Percentiles rank a stretch among this genome's conserved stretches.
These are phyloP conservation scores for Volucella inanis DNA, from an alignment of 2,888 invertebrate species.

Conservation along the genomic window DNA sequence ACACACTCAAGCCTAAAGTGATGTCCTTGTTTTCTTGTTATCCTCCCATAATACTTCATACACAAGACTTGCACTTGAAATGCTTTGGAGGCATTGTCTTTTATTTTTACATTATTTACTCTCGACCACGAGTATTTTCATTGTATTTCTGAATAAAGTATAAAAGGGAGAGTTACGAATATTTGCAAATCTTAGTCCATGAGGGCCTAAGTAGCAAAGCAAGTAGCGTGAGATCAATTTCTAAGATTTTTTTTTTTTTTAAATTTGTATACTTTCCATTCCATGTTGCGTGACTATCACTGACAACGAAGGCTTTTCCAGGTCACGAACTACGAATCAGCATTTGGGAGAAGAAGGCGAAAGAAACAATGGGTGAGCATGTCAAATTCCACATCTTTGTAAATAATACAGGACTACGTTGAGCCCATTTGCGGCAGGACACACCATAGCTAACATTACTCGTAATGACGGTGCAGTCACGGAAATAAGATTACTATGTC, in stretches of 20 bases:
- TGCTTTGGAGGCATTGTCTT: not conserved
- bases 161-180: slow-evolving; percentile 1
- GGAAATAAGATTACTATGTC: slow-evolving; percentile 38
- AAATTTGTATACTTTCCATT: slow-evolving; percentile 17
- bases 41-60: not conserved
- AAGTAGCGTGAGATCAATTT: slow-evolving; percentile 37
- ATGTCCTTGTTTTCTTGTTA: not conserved
- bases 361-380: slow-evolving; percentile 1
- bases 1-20: not conserved
- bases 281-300: slow-evolving; percentile 53
- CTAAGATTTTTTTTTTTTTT: slow-evolving; percentile 3
- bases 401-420: slow-evolving; percentile 4
- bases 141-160: slow-evolving; percentile 3
- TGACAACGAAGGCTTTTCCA: slow-evolving; percentile 21
- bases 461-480: slow-evolving; percentile 55
- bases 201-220: too few relatives aligned
- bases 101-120: slow-evolving; percentile 23
- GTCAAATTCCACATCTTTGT: slow-evolving; percentile 33
- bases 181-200: not conserved
- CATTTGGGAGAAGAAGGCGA: not conserved
- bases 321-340: slow-evolving; percentile 47
- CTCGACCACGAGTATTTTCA: not conserved
- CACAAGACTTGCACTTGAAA: not conserved
- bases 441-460: slow-evolving; percentile 8
- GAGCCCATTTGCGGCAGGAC: slow-evolving; percentile 22